phyloP scores from a whole-genome alignment of 2,797 vertebrate species.

The Chelonia mydas region DNA sequence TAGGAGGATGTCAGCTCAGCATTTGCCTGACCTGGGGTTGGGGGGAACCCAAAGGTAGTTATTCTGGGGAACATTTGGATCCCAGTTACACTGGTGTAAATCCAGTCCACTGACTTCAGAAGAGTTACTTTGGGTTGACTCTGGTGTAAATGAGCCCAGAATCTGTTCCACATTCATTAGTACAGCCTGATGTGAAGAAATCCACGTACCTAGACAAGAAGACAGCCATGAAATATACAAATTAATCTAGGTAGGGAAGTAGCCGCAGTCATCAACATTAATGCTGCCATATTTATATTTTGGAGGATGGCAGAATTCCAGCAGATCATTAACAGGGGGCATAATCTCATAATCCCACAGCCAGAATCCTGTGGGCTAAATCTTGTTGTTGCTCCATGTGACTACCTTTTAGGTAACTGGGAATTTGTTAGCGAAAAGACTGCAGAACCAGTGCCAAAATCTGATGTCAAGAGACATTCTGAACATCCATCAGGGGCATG shows the following conservation, averaged over 20 bases:
- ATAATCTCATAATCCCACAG: background rate
- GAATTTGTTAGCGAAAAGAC: conserved; percentile 49
- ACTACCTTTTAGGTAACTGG: conserved; percentile 33
- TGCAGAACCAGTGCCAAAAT: background rate
- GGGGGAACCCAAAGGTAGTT: conserved; percentile 17
- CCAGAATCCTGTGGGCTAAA: conserved; percentile 37
- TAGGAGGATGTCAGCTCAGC: conserved; percentile 20
- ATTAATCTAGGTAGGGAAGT: conserved; percentile 29
- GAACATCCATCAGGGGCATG: background rate
- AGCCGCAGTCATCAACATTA: conserved; percentile 17
- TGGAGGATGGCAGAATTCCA: conserved; percentile 23
- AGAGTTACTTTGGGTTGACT: rapidly evolving
- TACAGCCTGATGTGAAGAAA: background rate
- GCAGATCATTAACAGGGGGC: conserved; percentile 38
- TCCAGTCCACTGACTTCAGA: background rate
- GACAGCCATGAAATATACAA: conserved; percentile 37
- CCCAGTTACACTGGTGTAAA: background rate
- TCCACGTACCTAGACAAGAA: background rate
- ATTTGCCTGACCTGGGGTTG: background rate
- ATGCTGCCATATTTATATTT: background rate
- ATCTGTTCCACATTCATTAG: conserved; percentile 42
- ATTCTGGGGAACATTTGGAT: background rate
- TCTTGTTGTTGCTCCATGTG: conserved; percentile 29
- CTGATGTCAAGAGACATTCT: conserved; percentile 11
- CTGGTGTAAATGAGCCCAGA: background rate